Percentiles rank a stretch among this genome's conserved stretches.
phyloP scores from a whole-genome alignment of 2,888 invertebrate species.

The Eretmocerus hayati region DNA sequence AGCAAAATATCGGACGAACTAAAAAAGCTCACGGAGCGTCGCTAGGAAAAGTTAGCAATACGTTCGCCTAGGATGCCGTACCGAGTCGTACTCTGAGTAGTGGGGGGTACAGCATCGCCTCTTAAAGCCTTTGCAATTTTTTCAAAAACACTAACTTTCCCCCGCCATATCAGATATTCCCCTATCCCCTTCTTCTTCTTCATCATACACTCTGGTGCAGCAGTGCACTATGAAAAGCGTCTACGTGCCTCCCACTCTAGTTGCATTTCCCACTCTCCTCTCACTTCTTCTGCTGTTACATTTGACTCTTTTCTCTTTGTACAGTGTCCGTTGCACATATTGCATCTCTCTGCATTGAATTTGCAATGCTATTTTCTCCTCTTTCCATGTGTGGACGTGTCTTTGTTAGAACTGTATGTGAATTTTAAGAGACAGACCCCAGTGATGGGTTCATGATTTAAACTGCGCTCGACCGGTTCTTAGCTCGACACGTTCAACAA shows the following conservation, averaged over 20 bases:
- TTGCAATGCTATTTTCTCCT: no score
- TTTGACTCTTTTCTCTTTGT: constrained; percentile 8
- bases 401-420: no score
- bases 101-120: constrained; percentile 43
- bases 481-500: no score
- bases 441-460: no score
- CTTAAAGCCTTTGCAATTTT: constrained; percentile 47
- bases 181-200: no score
- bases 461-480: no score
- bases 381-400: no score
- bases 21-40: no score
- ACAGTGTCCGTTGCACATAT: background rate
- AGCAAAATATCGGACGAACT: no score
- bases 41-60: constrained; percentile 18
- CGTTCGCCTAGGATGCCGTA: constrained; percentile 36
- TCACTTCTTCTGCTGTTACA: constrained; percentile 4
- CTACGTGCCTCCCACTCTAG: background rate
- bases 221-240: no score
- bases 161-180: constrained; percentile 26
- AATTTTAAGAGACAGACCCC: no score
- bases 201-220: no score
- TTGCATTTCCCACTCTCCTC: constrained; percentile 16
- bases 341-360: constrained; percentile 9
- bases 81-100: constrained; percentile 40
- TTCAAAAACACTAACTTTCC: constrained; percentile 37